phyloP scores from a whole-genome alignment of 2,113 vertebrate genomes.

The Tychaedon coryphoeus region DNA sequence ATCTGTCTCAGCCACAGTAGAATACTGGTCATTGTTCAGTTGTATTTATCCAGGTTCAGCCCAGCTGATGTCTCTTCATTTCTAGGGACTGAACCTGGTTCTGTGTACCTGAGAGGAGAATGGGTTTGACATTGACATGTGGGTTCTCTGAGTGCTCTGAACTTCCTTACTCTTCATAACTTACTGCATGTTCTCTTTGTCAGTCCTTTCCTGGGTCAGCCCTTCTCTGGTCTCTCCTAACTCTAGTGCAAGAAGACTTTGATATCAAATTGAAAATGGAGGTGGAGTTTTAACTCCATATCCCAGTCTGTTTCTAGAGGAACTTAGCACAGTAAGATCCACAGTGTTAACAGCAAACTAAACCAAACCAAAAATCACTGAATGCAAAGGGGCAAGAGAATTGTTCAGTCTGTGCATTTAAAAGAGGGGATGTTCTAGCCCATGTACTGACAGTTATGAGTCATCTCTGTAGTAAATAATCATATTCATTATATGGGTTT shows the following conservation, averaged over 20 bases:
- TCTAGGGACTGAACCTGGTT: background rate
- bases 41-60: background rate
- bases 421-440: background rate
- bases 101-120: background rate
- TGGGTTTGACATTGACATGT: background rate
- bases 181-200: background rate
- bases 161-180: background rate
- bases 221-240: background rate
- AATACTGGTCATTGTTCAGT: background rate
- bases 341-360: background rate
- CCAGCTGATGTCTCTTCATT: background rate
- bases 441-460: background rate
- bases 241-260: background rate
- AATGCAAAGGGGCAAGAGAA: background rate
- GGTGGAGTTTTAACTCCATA: background rate
- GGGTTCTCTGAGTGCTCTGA: background rate
- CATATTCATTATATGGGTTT: background rate
- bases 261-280: background rate
- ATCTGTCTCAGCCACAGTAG: background rate
- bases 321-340: background rate
- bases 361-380: background rate
- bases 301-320: background rate
- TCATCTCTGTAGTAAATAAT: background rate
- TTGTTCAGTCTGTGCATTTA: background rate
- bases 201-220: background rate